These are phyloP conservation scores for Branchinecta lynchi DNA, from an alignment of 1,140 invertebrate genomes.

Conservation along the genomic window DNA sequence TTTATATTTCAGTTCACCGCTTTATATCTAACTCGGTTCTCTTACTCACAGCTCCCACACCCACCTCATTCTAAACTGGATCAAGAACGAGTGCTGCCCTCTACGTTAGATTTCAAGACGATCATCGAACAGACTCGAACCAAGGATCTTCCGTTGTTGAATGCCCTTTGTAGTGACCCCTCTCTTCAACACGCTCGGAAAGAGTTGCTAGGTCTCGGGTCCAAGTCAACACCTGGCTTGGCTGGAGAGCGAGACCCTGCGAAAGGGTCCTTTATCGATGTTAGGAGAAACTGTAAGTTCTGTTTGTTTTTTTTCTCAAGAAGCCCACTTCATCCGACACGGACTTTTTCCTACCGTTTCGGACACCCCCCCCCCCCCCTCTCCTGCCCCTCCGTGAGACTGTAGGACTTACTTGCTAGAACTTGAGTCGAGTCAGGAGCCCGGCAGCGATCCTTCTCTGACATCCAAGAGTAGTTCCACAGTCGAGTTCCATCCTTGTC, in stretches of 20 bases:
- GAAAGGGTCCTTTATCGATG: background rate
- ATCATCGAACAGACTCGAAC: slow-evolving; percentile 70
- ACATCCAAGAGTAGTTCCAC: too few relatives aligned
- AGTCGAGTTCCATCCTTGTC: too few relatives aligned
- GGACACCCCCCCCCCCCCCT: too few relatives aligned
- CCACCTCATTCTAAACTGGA: slow-evolving; percentile 18
- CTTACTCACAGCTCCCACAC: background rate
- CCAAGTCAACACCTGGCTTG: background rate
- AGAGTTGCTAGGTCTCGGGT: background rate
- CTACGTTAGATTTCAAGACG: slow-evolving; percentile 53
- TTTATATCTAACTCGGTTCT: too few relatives aligned
- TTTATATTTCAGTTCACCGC: too few relatives aligned
- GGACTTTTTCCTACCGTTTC: too few relatives aligned
- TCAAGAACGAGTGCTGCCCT: slow-evolving; percentile 12
- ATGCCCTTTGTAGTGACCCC: slow-evolving; percentile 72
- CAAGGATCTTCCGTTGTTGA: slow-evolving; percentile 68
- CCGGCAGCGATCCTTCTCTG: too few relatives aligned
- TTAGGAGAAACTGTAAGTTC: background rate
- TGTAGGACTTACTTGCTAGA: too few relatives aligned
- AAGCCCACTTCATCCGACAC: too few relatives aligned
- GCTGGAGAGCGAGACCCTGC: background rate
- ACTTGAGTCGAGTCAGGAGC: too few relatives aligned
- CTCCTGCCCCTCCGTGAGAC: too few relatives aligned
- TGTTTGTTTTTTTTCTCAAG: background rate
- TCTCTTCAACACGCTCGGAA: slow-evolving; percentile 36